A percentile compares a stretch with the other conserved stretches of the same genome.
Conservation (phyloP, 92 coral and sea anemone genomes). For the Parazoanthus atlanticus region DNA sequence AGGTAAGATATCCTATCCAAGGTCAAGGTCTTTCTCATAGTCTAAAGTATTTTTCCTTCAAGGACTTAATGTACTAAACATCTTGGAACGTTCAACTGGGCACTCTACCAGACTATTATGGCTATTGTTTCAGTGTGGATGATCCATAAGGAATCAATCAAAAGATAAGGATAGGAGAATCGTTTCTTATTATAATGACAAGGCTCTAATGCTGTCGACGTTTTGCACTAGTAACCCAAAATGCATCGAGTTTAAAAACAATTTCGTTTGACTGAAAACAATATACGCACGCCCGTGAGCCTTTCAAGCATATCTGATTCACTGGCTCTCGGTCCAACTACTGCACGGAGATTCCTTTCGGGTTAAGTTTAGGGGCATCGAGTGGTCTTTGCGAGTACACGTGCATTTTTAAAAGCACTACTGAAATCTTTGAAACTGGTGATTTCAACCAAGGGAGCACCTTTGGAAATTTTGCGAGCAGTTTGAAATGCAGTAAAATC, state of each 20-base stretch:
- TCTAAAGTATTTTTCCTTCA: constrained; percentile 13
- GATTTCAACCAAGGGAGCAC: too few species aligned
- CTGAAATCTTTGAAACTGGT: too few species aligned
- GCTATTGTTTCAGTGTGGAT: not conserved
- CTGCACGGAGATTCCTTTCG: too few species aligned
- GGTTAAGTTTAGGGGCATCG: too few species aligned
- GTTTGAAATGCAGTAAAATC: too few species aligned
- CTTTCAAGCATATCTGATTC: too few species aligned
- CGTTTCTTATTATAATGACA: not conserved
- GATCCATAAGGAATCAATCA: constrained; percentile 10
- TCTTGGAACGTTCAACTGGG: not conserved
- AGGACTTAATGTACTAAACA: constrained; percentile 23
- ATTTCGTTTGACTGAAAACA: not conserved
- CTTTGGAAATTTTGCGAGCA: too few species aligned
- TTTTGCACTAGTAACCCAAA: not conserved
- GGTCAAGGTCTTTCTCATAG: constrained; percentile 23
- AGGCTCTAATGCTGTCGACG: not conserved
- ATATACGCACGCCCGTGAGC: not conserved
- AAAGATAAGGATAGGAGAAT: not conserved
- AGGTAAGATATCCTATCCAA: not conserved
- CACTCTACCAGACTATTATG: not conserved
- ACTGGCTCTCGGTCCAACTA: too few species aligned
- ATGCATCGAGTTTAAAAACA: not conserved
- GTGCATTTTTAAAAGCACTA: too few species aligned
- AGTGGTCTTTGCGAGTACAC: too few species aligned